A percentile compares a stretch with the other conserved stretches of the same genome.
These are phyloP conservation scores for Ceratosolen solmsi DNA, from an alignment of 1,140 invertebrate genomes.

Conservation along the genomic window DNA sequence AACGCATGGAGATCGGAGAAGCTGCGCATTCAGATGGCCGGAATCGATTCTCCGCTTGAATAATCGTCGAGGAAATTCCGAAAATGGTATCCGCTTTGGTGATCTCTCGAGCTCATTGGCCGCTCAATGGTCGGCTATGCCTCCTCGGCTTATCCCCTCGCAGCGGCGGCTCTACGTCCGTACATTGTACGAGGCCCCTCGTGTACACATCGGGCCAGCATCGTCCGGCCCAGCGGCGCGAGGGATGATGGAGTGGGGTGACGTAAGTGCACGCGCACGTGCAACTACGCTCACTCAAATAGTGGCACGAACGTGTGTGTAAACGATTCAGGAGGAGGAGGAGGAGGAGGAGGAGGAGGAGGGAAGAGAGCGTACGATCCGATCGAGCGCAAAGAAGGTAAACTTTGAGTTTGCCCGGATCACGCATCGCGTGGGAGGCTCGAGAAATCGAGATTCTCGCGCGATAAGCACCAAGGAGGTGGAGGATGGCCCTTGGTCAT, in stretches of 20 bases:
- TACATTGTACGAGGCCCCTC: not conserved
- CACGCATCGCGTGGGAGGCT: conserved; percentile 62
- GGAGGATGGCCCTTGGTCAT: conserved; percentile 56
- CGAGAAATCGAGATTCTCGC: conserved; percentile 56
- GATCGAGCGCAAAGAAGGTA: conserved; percentile 47
- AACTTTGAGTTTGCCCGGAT: conserved; percentile 50
- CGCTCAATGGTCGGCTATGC: not conserved
- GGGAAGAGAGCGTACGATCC: conserved; percentile 3
- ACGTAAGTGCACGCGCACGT: too few species aligned
- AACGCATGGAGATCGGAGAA: not conserved
- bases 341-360: not conserved
- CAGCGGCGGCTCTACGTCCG: too few species aligned
- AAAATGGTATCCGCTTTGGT: not conserved
- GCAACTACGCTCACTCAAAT: too few species aligned
- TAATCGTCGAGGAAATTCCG: not conserved
- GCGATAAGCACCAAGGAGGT: conserved; percentile 48
- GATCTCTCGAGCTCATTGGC: conserved; percentile 4
- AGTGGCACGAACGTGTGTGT: too few species aligned
- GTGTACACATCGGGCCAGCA: too few species aligned
- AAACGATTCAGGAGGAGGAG: too few species aligned
- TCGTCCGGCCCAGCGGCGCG: not conserved
- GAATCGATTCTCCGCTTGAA: not conserved
- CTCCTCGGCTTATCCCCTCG: not conserved
- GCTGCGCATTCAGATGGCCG: not conserved
- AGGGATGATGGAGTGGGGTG: not conserved